Base-by-base conservation (phyloP, 1,140 invertebrate species). In the Araneus ventricosus region DNA sequence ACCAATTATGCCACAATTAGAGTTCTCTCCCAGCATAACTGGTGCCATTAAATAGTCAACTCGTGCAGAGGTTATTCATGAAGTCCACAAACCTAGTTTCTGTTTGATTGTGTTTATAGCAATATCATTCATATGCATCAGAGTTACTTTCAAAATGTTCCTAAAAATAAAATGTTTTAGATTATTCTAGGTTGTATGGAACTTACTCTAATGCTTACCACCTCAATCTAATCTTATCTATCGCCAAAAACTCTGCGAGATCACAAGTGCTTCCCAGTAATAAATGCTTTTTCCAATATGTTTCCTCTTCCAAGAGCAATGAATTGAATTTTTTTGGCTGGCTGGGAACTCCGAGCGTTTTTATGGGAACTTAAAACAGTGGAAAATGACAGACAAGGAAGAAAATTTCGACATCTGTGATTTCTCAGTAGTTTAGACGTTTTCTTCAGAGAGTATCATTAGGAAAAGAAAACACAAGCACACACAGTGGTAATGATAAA, bases 341-440 rank as follows among this genome's bases (percentile, higher is more conserved):
- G 41, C n/a, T 52, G 10, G n/a, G 39, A 10, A 52, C n/a, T 14
- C 22, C 34, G 34, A 45, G 80, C 45, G 8, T 84, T 84, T 52
- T 84, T 84, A 45, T 41, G 45, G 17, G 45, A 45, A 52, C 39
- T 84, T 45, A 84, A 84, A 84, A 41, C 80, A 84, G 24, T 84
- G 80, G 80, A 84, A 87, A 34, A 87, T 34, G 41, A 52, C 45
- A 84, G 39, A 87, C 37, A 6, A 34, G 17, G 27, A n/a, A 85
- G 30, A 34, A 63, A 63, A 87, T n/a, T 22, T 6, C 27, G 22
- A 41, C 59, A 87, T 87, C 57, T 61, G 85, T 20, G 57, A n/a
- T 34, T 34, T 67, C 59, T 61, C 34, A 61, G 34, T 63, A 30
- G 52, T 87, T 87, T 37, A 52, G 45, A 37, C 30, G 27, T 87